Conservation (phyloP, 1,140 invertebrate species). For the Drosophila leontia region DNA sequence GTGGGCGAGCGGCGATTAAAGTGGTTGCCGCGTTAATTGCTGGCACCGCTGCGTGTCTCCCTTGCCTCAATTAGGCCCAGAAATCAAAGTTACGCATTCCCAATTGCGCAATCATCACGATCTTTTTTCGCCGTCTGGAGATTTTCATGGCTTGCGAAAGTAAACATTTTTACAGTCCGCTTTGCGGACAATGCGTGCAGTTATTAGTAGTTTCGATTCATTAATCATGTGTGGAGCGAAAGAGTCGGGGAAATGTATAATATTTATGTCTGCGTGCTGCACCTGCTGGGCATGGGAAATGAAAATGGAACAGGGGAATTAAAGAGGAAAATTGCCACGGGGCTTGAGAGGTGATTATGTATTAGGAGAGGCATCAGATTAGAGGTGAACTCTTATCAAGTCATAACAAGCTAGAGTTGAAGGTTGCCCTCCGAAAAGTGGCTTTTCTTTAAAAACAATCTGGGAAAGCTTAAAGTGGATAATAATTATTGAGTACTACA, state of each 20-base stretch:
- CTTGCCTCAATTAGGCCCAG: conserved; percentile 60
- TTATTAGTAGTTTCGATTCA: conserved; percentile 62
- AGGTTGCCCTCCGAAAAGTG: not conserved
- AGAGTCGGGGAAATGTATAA: conserved; percentile 10
- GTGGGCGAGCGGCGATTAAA: conserved; percentile 45
- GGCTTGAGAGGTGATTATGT: conserved; percentile 15
- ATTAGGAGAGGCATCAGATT: conserved; percentile 17
- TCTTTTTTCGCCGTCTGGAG: conserved; percentile 38
- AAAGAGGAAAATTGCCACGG: conserved; percentile 10
- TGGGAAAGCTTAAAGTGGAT: not conserved
- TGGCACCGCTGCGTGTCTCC: conserved; percentile 27
- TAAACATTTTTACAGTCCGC: conserved; percentile 63
- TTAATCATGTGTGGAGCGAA: conserved; percentile 62
- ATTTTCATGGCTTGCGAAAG: conserved; percentile 76
- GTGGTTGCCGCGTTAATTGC: conserved; percentile 55
- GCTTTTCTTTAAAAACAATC: not conserved
- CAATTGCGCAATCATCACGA: conserved; percentile 64
- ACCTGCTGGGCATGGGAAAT: conserved; percentile 56
- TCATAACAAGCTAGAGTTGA: conserved; percentile 9
- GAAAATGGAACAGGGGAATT: conserved; percentile 34
- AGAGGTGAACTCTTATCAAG: conserved; percentile 13
- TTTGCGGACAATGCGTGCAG: conserved; percentile 62
- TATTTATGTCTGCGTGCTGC: conserved; percentile 23
- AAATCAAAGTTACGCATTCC: conserved; percentile 74
- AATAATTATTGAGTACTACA: not conserved